Evolutionary conservation across 1,140 invertebrate genomes (phyloP), one percentile per base, ranked within the genome.

Genomic region (Bombyx mandarina): DNA sequence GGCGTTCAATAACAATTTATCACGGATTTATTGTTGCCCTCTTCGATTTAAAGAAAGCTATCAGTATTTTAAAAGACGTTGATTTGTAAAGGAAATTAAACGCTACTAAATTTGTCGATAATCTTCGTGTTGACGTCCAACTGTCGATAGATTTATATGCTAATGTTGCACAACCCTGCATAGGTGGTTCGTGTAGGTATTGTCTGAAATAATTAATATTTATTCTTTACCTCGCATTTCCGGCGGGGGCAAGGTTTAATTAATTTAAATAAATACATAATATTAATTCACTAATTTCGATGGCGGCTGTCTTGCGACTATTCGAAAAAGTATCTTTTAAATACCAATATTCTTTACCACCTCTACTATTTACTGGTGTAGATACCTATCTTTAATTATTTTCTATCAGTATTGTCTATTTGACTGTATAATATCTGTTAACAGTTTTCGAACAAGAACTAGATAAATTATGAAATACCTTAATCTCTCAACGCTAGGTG

Each of bases 191-290:
- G 52, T 59, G 45, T 53, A 57, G 49, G 57, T 59, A 63, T 63
- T 63, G 62, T 63, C 60, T 49, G 54, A 63, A 57, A 4, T 57
- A 42, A 57, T 63, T 51, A 63, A 63, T 63, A 63, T 63, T 60
- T 54, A 63, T 63, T 63, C 55, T 58, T 63, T 63, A 48, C 54
- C 57, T 57, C 58, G 51, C 46, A 48, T 56, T 56, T 56, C 26
- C 26, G 51, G 9, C 51, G 43, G 26, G 43, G 51, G 51, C 42
- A 46, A 46, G n/a, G n/a, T 12, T 46, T 9, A 46, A 46, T 46
- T 46, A 46, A 46, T 46, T 8, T 46, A 46, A 46, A 9, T 46
- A 46, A 7, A 9, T 7, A 3, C n/a, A 46, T 9, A 18, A 18
- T 18, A 9, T 12, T 46, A 8, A 46, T 9, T 46, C 6, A 46